phyloP scores from a whole-genome alignment of 1,140 invertebrate species.

The Gryllus bimaculatus region DNA sequence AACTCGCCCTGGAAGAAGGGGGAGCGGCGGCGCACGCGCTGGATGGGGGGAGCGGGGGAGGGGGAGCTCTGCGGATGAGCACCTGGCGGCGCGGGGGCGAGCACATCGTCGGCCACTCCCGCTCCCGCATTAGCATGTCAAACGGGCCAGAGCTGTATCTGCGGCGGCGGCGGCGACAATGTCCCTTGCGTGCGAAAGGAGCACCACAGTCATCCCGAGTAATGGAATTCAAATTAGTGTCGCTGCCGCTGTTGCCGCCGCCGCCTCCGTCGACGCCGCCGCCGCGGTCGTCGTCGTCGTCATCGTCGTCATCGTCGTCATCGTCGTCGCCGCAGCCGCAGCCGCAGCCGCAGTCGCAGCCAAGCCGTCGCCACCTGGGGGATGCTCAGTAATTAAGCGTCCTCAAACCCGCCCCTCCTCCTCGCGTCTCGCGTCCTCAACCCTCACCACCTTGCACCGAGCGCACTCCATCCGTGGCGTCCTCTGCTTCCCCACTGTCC shows the following conservation, averaged over 20 bases:
- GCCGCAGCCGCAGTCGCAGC: too few species aligned
- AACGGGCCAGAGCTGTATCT: background rate
- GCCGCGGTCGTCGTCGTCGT: too few species aligned
- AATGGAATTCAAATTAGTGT: slow-evolving; percentile 5
- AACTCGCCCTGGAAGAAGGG: background rate
- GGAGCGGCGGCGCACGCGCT: background rate
- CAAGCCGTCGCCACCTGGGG: background rate
- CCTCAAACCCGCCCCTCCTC: too few species aligned
- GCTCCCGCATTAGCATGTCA: background rate
- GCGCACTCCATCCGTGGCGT: background rate
- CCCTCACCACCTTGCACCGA: background rate
- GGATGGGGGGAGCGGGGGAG: background rate
- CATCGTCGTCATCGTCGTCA: too few species aligned
- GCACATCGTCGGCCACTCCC: background rate
- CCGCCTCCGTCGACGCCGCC: too few species aligned
- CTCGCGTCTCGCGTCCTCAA: background rate
- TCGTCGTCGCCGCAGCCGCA: too few species aligned
- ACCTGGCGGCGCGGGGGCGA: too few species aligned
- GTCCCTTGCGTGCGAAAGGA: background rate
- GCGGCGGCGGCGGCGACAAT: background rate
- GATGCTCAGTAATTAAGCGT: background rate
- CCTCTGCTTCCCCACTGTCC: too few species aligned
- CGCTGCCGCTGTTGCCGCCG: background rate
- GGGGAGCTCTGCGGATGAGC: too few species aligned
- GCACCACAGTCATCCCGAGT: background rate